phyloP scores from a whole-genome alignment of 2,113 vertebrate genomes.

The Zingel zingel region DNA sequence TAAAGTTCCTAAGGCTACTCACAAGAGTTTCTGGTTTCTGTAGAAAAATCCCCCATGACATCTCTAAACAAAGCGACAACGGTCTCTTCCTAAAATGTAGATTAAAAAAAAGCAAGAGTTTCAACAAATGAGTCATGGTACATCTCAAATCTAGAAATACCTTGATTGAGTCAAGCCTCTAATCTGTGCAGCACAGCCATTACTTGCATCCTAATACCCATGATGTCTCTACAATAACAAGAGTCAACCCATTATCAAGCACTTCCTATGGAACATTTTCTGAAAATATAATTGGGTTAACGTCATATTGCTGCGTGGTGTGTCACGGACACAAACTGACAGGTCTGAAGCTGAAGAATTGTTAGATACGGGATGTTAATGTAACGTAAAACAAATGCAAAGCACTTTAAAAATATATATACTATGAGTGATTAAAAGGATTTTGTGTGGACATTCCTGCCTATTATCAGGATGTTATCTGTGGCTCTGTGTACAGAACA shows the following conservation, averaged over 20 bases:
- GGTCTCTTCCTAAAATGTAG: background rate
- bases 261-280: background rate
- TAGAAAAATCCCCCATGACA: background rate
- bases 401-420: no score
- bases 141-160: background rate
- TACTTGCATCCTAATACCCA: conserved; percentile 8
- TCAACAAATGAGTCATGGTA: no score
- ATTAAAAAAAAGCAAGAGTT: no score
- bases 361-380: background rate
- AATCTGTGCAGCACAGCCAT: conserved; percentile 19
- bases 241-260: background rate
- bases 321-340: background rate
- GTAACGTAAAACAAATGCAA: background rate
- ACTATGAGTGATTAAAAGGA: background rate
- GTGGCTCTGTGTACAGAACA: background rate
- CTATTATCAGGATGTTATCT: background rate
- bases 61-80: background rate
- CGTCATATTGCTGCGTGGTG: background rate
- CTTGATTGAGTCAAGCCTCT: conserved; percentile 34
- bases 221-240: background rate
- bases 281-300: background rate
- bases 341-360: background rate
- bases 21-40: background rate
- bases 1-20: conserved; percentile 12
- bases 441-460: background rate